Base-by-base conservation (phyloP, 2,797 vertebrate genomes). In the Eurystomus glaucurus region DNA sequence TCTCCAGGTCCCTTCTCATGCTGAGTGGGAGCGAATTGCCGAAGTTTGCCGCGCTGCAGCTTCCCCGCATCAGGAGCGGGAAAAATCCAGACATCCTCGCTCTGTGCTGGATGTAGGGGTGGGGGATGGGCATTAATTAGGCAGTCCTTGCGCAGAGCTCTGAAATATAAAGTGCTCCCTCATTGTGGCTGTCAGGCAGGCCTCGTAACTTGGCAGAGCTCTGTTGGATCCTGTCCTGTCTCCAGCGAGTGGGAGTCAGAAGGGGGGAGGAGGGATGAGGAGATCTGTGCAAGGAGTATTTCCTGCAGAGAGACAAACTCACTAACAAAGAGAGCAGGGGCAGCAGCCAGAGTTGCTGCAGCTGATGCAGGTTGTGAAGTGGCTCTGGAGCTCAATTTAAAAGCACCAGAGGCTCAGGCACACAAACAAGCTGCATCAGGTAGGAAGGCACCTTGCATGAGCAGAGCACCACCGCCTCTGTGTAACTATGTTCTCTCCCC, bases 401-500 rank as follows among this genome's bases (percentile, higher is more conserved):
- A 72, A 89, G 41, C n/a, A 23, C 14, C 5, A 20, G 51, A 50
- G 55, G 43, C 52, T 82, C 2, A 2, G 54, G 21, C 35, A 39
- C 41, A 20, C 1, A 4, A 12, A 33, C 8, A 13, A 39, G 20
- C 22, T 0, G 3, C 4, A 0, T 39, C 25, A 68, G n/a, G 26
- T n/a, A 18, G 72, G 48, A 43, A 43, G 22, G 55, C 19, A 35
- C 20, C 29, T 64, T 1, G 3, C 2, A 3, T 4, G 50, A 91
- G 33, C 17, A 0, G 0, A 78, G 41, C 31, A 12, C 29, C 11
- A n/a, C 0, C 3, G 4, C 20, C 20, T 68, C 50, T 55, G 46
- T n/a, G 51, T 43, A 31, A n/a, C 41, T 13, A 70, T 79, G 43
- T 26, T 76, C 25, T 21, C 71, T 23, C 1, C 37, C 62, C 35